A percentile compares a stretch with the other conserved stretches of the same genome.
These are phyloP conservation scores for Cryptotis parvus DNA, from an alignment of 2,113 vertebrate genomes.

Conservation along the genomic window DNA sequence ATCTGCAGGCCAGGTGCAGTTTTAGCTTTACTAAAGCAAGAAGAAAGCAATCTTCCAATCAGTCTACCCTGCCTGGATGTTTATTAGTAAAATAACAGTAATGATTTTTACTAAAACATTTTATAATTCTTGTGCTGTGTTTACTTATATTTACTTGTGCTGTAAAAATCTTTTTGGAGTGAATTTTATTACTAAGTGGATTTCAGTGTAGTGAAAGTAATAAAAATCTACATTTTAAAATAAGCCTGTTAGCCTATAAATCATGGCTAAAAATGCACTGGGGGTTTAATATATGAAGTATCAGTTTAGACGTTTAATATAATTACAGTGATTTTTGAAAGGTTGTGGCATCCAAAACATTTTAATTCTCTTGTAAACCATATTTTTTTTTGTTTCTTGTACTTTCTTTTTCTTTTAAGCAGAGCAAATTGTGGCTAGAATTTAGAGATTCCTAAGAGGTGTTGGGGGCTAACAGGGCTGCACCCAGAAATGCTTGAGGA, in stretches of 20 bases:
- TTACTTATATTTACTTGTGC: neutral
- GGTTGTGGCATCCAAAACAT: neutral
- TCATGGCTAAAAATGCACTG: neutral
- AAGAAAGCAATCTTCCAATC: too few species aligned
- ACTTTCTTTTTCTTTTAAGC: neutral
- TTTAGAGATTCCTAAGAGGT: neutral
- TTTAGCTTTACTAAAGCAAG: too few species aligned
- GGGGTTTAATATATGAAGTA: neutral
- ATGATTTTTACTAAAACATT: neutral
- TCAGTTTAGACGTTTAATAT: neutral
- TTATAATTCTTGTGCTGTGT: neutral
- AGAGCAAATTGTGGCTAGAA: neutral
- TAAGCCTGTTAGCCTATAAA: neutral
- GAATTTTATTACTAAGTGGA: slow-evolving; percentile 9
- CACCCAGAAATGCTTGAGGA: too few species aligned
- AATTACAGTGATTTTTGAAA: neutral
- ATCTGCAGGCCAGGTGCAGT: too few species aligned
- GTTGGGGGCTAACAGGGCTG: too few species aligned
- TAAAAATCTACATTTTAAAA: neutral
- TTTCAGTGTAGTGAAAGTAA: neutral
- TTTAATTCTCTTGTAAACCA: neutral
- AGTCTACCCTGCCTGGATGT: neutral
- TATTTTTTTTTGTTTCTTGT: neutral
- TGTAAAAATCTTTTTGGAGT: neutral
- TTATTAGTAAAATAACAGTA: slow-evolving; percentile 11